Evolutionary conservation across 2,888 invertebrate species (phyloP).

Genomic region (Hermaeophaga mercurialis): DNA sequence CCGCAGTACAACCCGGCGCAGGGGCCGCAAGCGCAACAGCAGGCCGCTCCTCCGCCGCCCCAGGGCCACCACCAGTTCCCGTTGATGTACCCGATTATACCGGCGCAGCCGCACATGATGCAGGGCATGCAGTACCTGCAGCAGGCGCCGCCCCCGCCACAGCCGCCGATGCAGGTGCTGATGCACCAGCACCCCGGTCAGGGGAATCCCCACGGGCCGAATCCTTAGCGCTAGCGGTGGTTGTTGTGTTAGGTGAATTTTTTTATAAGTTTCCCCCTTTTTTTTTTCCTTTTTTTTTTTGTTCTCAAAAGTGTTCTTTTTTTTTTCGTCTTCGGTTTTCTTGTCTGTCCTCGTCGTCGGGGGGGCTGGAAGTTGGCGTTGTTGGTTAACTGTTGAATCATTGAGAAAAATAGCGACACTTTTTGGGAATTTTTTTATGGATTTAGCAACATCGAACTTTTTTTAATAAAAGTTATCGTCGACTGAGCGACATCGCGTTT

Average conservation of each 20-base stretch:
- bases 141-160: conserved; percentile 58
- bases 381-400: too few relatives aligned
- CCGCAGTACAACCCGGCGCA: conserved; percentile 48
- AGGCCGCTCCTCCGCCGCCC: conserved; percentile 55
- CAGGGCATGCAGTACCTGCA: conserved; percentile 60
- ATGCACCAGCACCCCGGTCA: conserved; percentile 56
- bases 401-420: too few relatives aligned
- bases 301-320: neutral
- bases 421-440: too few relatives aligned
- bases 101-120: conserved; percentile 61
- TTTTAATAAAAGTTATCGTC: too few relatives aligned
- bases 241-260: conserved; percentile 34
- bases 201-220: conserved; percentile 52
- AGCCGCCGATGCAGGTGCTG: conserved; percentile 48
- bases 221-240: conserved; percentile 50
- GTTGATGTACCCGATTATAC: conserved; percentile 63
- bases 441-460: too few relatives aligned
- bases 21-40: conserved; percentile 55
- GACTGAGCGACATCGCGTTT: too few relatives aligned
- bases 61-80: conserved; percentile 49
- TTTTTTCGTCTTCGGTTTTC: conserved; percentile 2
- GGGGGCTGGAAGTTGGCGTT: conserved; percentile 15
- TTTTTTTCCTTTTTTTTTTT: conserved; percentile 3
- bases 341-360: neutral
- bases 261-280: conserved; percentile 26